Base-by-base conservation (phyloP, 2,113 vertebrate genomes). In the Sciurus niger region DNA sequence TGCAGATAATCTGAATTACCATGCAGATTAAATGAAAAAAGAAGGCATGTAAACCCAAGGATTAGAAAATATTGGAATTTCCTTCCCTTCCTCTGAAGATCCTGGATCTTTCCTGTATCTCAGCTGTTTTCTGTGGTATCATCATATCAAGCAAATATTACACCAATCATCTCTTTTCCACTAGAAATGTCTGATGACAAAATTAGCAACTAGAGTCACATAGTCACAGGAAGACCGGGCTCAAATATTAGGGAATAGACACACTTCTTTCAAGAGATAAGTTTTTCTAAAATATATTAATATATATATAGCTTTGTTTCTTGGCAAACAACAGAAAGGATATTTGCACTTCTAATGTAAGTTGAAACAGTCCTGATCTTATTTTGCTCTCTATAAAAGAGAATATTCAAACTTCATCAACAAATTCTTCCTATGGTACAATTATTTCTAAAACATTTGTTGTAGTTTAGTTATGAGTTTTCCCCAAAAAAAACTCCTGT, bases 391-490 rank as follows among this genome's bases (percentile, higher is more conserved):
- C 30, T 90, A 63, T 4, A 74, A 40, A 90, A 90, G 2, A 85
- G 46, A 95, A 43, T 77, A 87, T 58, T 32, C 30, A 87, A 74
- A 73, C 1, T 58, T 87, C 24, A 37, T 85, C 48, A 93, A 53
- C 30, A 77, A 90, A 94, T 83, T 93, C 51, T 83, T 46, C 4
- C 46, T 63, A 3, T 63, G 24, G 53, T 46, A 77, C 10, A 72
- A 32, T 63, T 95, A n/a, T 80, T 96, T 90, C 67, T 48, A 95
- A 93, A 68, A 58, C 55, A 58, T 58, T 22, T 58, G 55, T 58
- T 58, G 22, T 22, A 58, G 55, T 58, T 58, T 8, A 58, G 55
- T 58, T 58, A 58, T 8, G 55, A 58, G 6, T 24, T 22, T 8
- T 58, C 18, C 55, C 55, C 20, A 0, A 7, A 58, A 58, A 4